A percentile compares a stretch with the other conserved stretches of the same genome.
These are phyloP conservation scores for Corythornis madagascariensis DNA, from an alignment of 2,113 vertebrate genomes.

Conservation along the genomic window DNA sequence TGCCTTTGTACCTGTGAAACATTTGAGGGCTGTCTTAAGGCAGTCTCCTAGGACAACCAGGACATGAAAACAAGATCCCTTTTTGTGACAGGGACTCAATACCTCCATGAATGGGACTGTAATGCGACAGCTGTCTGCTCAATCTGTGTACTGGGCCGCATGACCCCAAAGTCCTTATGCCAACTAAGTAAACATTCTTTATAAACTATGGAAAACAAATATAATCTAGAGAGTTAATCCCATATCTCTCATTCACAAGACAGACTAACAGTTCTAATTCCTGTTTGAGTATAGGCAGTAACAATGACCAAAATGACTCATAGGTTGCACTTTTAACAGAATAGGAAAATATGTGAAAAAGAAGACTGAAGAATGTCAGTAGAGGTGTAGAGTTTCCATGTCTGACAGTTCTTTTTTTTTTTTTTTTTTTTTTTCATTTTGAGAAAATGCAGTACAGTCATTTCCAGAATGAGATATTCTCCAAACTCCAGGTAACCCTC, in stretches of 20 bases:
- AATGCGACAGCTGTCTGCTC: background rate
- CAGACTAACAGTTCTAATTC: conserved; percentile 46
- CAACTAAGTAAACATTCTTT: conserved; percentile 21
- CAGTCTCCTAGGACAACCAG: background rate
- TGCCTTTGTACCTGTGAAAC: background rate
- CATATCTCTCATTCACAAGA: conserved; percentile 35
- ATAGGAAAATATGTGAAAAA: background rate
- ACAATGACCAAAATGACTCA: background rate
- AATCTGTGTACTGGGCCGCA: background rate
- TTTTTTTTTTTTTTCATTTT: background rate
- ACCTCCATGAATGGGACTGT: background rate
- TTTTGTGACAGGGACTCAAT: background rate
- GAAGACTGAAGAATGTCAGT: background rate
- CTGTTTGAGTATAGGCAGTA: background rate
- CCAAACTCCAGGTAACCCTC: background rate
- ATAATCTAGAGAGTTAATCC: conserved; percentile 15
- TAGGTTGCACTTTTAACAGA: background rate
- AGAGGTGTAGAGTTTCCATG: background rate
- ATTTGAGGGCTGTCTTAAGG: background rate
- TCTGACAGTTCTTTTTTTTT: background rate
- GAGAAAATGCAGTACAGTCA: background rate
- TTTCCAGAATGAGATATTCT: conserved; percentile 23
- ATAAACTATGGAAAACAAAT: conserved; percentile 35
- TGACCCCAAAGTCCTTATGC: background rate
- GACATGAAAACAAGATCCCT: background rate